Evolutionary conservation across 2,113 vertebrate species (phyloP).

Genomic region (Trochalopteron elliotii): DNA sequence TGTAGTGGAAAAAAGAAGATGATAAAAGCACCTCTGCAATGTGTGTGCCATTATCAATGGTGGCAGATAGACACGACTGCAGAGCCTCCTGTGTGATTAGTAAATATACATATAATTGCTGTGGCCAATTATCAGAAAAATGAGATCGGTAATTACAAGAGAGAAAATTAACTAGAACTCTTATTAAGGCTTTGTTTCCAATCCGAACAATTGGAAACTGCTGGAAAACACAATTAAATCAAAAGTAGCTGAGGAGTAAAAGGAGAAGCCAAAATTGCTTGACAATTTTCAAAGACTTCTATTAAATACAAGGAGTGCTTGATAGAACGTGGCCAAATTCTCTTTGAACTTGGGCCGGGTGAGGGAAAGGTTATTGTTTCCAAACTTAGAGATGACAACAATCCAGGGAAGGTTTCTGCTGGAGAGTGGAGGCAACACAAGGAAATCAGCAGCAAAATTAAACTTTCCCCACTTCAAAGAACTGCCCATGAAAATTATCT

Average conservation of each 20-base stretch:
- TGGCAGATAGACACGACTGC: slow-evolving; percentile 77
- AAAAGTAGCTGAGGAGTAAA: slow-evolving; percentile 71
- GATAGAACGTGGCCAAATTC: not conserved
- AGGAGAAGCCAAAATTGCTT: slow-evolving; percentile 44
- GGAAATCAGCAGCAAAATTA: slow-evolving; percentile 36
- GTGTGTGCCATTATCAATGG: slow-evolving; percentile 84
- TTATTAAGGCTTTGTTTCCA: slow-evolving; percentile 94
- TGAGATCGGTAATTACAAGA: slow-evolving; percentile 99
- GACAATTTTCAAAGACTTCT: slow-evolving; percentile 14
- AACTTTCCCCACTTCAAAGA: slow-evolving; percentile 53
- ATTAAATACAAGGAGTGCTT: not conserved
- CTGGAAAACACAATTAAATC: slow-evolving; percentile 79
- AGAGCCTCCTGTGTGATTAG: slow-evolving; percentile 85
- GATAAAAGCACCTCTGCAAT: slow-evolving; percentile 90
- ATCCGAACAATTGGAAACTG: slow-evolving; percentile 78
- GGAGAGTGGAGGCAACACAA: slow-evolving; percentile 31
- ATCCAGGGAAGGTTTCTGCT: slow-evolving; percentile 25
- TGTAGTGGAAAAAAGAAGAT: slow-evolving; percentile 84
- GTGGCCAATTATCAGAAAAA: slow-evolving; percentile 99
- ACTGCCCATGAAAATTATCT: not conserved
- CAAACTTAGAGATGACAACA: slow-evolving; percentile 52
- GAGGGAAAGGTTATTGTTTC: not conserved
- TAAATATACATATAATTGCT: slow-evolving; percentile 99
- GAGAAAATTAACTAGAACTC: slow-evolving; percentile 95
- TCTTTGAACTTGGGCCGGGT: slow-evolving; percentile 29